Base-by-base conservation (phyloP, 2,888 invertebrate genomes). In the Barypeithes pellucidus region DNA sequence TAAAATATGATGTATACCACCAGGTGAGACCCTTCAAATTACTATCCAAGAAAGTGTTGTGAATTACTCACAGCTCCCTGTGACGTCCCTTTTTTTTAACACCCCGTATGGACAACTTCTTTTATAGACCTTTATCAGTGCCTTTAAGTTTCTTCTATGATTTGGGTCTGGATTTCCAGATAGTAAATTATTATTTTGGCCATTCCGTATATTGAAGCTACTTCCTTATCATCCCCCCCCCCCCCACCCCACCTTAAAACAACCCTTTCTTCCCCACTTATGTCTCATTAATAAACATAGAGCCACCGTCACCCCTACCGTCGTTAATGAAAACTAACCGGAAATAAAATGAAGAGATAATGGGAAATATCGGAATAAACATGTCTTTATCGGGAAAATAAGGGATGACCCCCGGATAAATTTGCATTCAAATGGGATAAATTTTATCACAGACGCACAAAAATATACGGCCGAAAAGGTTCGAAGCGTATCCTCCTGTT, bases 401-500 rank as follows among this genome's bases (percentile, higher is more conserved):
- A n/a, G 65, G 73, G 69, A 67, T 72, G 75, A 73, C 76, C 74
- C 74, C 74, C 61, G 73, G 69, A 69, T 68, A 67, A 77, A 80
- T 81, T 81, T 80, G 78, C 80, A 81, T 81, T 68, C 78, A 80
- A 78, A 80, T 79, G 77, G 77, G 76, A 76, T 74, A 74, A 71
- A 60, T 52, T 36, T 60, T 68, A 60, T 43, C 41, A 11, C 41
- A 24, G 61, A 29, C 39, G 14, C 29, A 57, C 16, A 33, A 57
- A 54, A 57, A 33, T 57, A 33, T 29, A 29, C 7, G 29, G 1
- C 14, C 3, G 54, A n/a, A 33, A 57, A 57, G 33, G 54, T 57
- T 57, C 16, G 12, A 33, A 33, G 16, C 54, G 9, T 43, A 16
- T 43, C 1, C n/a, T 12, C 16, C 7, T 43, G 43, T 43, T 16